phyloP scores from a whole-genome alignment of 2,888 invertebrate species.

The Adela reaumurella region DNA sequence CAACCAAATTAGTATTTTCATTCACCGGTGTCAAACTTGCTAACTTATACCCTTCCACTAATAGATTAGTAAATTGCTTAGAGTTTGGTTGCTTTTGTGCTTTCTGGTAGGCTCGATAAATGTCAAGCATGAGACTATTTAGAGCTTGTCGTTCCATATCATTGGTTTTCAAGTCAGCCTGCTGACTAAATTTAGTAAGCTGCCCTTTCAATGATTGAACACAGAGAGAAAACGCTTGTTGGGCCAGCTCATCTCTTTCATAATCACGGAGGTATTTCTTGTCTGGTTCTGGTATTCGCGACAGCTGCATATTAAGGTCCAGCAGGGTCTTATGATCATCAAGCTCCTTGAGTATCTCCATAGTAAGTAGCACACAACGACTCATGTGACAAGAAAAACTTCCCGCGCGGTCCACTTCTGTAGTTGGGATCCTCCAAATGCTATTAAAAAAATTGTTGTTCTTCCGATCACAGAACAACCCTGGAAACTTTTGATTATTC shows the following conservation, averaged over 20 bases:
- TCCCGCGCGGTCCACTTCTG: constrained; percentile 89
- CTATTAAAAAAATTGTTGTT: constrained; percentile 87
- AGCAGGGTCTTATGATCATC: constrained; percentile 77
- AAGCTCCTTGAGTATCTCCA: constrained; percentile 76
- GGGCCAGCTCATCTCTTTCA: constrained; percentile 77
- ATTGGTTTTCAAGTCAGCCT: constrained; percentile 41
- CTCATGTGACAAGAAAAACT: constrained; percentile 90
- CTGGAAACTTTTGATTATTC: constrained; percentile 65
- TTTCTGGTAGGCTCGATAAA: constrained; percentile 66
- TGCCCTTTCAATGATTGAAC: constrained; percentile 65
- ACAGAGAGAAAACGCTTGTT: constrained; percentile 73
- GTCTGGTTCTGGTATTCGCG: constrained; percentile 78
- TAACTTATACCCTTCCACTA: constrained; percentile 68
- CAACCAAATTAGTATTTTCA: constrained; percentile 61
- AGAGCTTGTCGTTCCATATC: constrained; percentile 45
- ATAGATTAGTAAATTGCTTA: constrained; percentile 61
- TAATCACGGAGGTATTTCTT: constrained; percentile 85
- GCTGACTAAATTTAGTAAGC: constrained; percentile 51
- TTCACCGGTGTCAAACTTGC: constrained; percentile 58
- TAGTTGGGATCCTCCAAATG: constrained; percentile 87
- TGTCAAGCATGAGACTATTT: constrained; percentile 51
- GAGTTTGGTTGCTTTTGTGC: constrained; percentile 59
- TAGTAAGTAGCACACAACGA: constrained; percentile 73
- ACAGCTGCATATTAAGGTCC: constrained; percentile 74
- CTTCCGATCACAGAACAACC: constrained; percentile 83